A percentile compares a stretch with the other conserved stretches of the same genome.
phyloP scores from a whole-genome alignment of 2,797 vertebrate species.

The Novumbra hubbsi region DNA sequence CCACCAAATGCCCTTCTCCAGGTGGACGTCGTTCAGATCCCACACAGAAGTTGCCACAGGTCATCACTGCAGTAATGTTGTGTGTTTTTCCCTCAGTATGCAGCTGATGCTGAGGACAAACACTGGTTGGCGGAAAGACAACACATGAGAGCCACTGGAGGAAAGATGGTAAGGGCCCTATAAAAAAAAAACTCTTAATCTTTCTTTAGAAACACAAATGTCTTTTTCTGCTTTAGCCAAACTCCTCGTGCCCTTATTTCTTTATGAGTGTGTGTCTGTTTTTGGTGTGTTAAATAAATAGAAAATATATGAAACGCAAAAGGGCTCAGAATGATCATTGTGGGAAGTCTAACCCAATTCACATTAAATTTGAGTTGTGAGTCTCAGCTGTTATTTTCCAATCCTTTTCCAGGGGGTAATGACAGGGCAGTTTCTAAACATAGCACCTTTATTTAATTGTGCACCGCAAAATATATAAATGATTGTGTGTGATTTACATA shows the following conservation, averaged over 20 bases:
- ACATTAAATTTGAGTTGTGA: neutral
- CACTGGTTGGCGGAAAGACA: slow-evolving; percentile 97
- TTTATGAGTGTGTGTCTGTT: too few relatives aligned
- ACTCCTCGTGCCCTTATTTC: neutral
- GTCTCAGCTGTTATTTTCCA: neutral
- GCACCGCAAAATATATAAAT: neutral
- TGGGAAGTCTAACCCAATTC: neutral
- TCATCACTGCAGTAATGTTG: neutral
- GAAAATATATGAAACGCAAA: too few relatives aligned
- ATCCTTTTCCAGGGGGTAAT: neutral
- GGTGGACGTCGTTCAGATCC: too few relatives aligned
- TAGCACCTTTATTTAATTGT: neutral
- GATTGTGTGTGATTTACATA: neutral
- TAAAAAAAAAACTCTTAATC: neutral
- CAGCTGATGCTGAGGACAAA: slow-evolving; percentile 94
- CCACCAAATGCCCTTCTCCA: too few relatives aligned
- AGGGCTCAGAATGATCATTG: neutral
- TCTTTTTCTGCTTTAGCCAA: neutral
- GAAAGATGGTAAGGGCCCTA: slow-evolving; percentile 88
- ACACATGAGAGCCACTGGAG: slow-evolving; percentile 95
- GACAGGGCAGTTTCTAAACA: neutral
- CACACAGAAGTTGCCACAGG: too few relatives aligned
- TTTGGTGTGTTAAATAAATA: too few relatives aligned
- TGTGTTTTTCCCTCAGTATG: slow-evolving; percentile 78
- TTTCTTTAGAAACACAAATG: neutral